Evolutionary conservation across 2,888 invertebrate genomes (phyloP).

Genomic region (Eilema sororculum): DNA sequence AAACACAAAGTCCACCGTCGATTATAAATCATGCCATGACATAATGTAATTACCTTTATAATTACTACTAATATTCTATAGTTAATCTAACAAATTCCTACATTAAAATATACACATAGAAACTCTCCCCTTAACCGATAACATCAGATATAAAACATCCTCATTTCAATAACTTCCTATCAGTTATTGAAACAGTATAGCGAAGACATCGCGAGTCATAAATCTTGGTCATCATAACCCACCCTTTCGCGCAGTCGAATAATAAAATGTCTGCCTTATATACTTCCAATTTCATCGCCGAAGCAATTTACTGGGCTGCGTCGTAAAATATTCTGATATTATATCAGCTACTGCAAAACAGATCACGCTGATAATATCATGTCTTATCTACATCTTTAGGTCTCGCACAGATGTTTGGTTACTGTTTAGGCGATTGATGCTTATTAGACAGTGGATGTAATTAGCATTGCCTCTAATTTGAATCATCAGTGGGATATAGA

Average conservation of each 20-base stretch:
- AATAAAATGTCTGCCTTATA: slow-evolving; percentile 44
- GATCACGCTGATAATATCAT: not conserved
- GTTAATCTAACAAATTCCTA: not conserved
- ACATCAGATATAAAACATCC: slow-evolving; percentile 29
- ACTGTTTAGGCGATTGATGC: no score
- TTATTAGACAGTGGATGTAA: no score
- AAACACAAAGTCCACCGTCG: no score
- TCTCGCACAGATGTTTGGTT: not conserved
- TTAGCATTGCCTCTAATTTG: no score
- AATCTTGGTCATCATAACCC: slow-evolving; percentile 46
- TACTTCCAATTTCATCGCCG: slow-evolving; percentile 44
- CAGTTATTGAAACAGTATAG: slow-evolving; percentile 49
- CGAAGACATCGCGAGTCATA: slow-evolving; percentile 42
- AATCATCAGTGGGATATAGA: no score
- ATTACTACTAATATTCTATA: not conserved
- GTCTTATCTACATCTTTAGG: not conserved
- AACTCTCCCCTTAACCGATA: slow-evolving; percentile 11
- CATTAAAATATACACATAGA: not conserved
- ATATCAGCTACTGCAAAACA: slow-evolving; percentile 39
- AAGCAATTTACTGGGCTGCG: slow-evolving; percentile 43
- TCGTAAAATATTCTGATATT: slow-evolving; percentile 56
- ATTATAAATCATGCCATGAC: no score
- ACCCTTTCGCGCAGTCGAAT: slow-evolving; percentile 15
- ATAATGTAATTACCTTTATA: no score
- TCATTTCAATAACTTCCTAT: slow-evolving; percentile 42